Evolutionary conservation across 2,113 vertebrate genomes (phyloP), one percentile per base, ranked within the genome.

Genomic region (Conger conger): DNA sequence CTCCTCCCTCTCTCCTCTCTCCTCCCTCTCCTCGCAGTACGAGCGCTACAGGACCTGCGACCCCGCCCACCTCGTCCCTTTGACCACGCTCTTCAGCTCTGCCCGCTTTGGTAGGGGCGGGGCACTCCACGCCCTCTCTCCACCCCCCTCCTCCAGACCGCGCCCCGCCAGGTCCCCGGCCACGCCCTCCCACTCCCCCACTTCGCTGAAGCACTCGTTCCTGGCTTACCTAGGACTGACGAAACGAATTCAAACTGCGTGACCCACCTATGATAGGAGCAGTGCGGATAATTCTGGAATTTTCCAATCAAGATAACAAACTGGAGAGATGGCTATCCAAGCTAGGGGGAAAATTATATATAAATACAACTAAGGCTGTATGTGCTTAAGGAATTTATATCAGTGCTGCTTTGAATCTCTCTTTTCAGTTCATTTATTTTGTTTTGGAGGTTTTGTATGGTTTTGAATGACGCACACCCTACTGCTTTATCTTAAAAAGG

Each of bases 121-220:
- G 8, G 91, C 81, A 11, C 96, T 96, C 92, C 96, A 94, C 88
- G 94, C 95, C 86, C 89, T 89, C 87, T 82, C 82, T 86, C 85
- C 89, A 0, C 79, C 83, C 17, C 81, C 86, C 83, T 88, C 42
- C 77, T 82, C 82, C 45, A 85, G 85, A 86, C 85, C 85, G 38
- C 83, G 87, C 60, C 83, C 77, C 40, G 88, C 90, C 94, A 92
- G 94, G 94, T 40, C 94, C 93, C 57, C 90, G 45, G 83, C 84
- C 87, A 92, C 96, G 88, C 91, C 94, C 90, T 91, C 92, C 92
- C 73, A 95, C 94, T 85, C 96, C 89, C 94, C 96, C 93, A 91
- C 94, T 84, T 97, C 98, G 78, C 96, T 97, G 86, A 99, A 99
- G 95, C 98, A 97, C 98, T 99, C 97, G 96, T 99, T 99, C 95